Percentiles rank a stretch among this genome's conserved stretches.
phyloP scores from a whole-genome alignment of 2,888 invertebrate species.

The Atethmia centrago region DNA sequence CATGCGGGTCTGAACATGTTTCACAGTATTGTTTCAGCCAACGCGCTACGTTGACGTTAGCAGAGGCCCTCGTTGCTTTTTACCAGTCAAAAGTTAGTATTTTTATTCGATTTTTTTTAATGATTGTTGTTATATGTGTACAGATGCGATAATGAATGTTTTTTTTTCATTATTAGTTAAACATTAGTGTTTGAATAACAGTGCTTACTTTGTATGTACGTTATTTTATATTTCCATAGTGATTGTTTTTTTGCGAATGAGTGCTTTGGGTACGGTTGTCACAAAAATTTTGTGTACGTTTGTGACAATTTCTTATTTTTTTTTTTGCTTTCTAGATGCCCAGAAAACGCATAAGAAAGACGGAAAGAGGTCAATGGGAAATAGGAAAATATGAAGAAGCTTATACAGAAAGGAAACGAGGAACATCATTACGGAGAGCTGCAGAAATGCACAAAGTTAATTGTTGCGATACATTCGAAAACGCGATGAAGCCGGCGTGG shows the following conservation, averaged over 20 bases:
- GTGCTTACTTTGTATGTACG: not conserved
- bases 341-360: no score
- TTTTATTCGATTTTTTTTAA: not conserved
- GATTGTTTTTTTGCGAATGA: not conserved
- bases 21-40: not conserved
- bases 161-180: not conserved
- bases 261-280: constrained; percentile 3
- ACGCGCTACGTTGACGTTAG: not conserved
- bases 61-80: not conserved
- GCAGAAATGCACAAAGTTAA: no score
- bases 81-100: constrained; percentile 8
- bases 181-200: not conserved
- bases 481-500: no score
- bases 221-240: not conserved
- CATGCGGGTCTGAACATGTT: not conserved
- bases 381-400: no score
- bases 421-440: no score
- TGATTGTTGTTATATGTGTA: constrained; percentile 1
- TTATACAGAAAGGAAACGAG: no score
- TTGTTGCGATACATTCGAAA: no score
- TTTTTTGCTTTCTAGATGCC: no score
- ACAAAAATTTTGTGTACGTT: not conserved
- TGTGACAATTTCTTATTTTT: no score
- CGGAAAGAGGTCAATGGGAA: no score
- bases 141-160: not conserved